Evolutionary conservation across 2,888 invertebrate species (phyloP).

Genomic region (Thumatha senex): DNA sequence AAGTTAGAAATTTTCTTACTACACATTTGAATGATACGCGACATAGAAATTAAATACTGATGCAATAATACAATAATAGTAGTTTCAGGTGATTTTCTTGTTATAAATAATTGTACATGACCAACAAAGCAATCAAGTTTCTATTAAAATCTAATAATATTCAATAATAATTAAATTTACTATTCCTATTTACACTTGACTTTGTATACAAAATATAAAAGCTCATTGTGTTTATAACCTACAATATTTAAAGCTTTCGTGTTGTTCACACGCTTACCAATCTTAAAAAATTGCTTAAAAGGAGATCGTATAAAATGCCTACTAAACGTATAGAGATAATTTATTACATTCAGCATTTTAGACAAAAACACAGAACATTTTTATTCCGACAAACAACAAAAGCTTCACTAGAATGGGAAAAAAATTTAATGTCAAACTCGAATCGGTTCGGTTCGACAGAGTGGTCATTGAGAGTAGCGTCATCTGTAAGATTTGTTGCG

Average conservation of each 20-base stretch:
- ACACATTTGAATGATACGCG: neutral
- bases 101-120: neutral
- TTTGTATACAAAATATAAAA: slow-evolving; percentile 25
- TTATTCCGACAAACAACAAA: neutral
- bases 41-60: too few species aligned
- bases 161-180: too few species aligned
- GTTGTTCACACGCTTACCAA: slow-evolving; percentile 17
- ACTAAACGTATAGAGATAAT: neutral
- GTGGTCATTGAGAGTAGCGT: neutral
- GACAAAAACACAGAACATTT: neutral
- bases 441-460: neutral
- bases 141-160: too few species aligned
- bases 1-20: neutral
- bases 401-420: neutral
- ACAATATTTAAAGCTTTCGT: slow-evolving; percentile 26
- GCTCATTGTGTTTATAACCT: slow-evolving; percentile 34
- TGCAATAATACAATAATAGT: neutral
- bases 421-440: neutral
- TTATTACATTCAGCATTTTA: neutral
- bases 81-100: neutral
- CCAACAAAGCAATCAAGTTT: too few species aligned
- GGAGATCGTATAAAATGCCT: slow-evolving; percentile 7
- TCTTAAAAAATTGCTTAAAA: slow-evolving; percentile 13
- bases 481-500: neutral
- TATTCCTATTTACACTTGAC: neutral